A percentile compares a stretch with the other conserved stretches of the same genome.
phyloP scores from a whole-genome alignment of 2,113 vertebrate genomes.

The Saccopteryx leptura region DNA sequence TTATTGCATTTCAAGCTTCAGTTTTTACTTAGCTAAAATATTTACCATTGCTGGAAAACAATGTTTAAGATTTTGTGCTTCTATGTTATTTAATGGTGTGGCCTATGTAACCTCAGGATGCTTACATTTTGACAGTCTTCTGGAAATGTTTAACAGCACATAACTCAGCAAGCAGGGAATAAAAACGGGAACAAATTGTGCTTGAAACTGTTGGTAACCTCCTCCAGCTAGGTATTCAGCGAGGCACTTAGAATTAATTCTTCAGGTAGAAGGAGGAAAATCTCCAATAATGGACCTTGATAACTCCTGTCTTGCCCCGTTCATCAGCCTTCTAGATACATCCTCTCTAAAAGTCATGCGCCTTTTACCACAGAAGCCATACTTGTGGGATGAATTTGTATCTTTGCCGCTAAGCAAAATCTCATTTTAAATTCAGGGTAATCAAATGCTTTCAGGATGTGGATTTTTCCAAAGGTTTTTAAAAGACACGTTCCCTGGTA shows the following conservation, averaged over 20 bases:
- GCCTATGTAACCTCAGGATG: constrained; percentile 76
- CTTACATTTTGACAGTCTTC: constrained; percentile 83
- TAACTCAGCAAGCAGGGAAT: constrained; percentile 68
- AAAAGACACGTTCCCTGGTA: constrained; percentile 50
- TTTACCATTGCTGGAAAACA: constrained; percentile 78
- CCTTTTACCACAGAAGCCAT: constrained; percentile 63
- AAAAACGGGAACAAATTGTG: constrained; percentile 76
- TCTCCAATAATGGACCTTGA: not conserved
- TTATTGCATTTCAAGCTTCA: constrained; percentile 80
- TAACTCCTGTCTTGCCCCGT: not conserved
- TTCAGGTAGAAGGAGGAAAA: constrained; percentile 5
- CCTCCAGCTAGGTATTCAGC: not conserved
- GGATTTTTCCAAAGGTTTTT: constrained; percentile 74
- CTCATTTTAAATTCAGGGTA: constrained; percentile 67
- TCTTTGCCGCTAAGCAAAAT: constrained; percentile 68
- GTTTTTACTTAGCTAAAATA: constrained; percentile 76
- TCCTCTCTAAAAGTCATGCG: not conserved
- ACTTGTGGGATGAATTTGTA: constrained; percentile 67
- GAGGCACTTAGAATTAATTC: not conserved
- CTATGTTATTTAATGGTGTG: constrained; percentile 82
- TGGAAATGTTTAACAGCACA: constrained; percentile 81
- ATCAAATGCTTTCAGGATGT: constrained; percentile 78
- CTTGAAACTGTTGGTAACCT: constrained; percentile 74
- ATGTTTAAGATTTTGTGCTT: constrained; percentile 80
- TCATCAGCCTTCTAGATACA: not conserved